A percentile compares a stretch with the other conserved stretches of the same genome.
Evolutionary conservation across 1,140 invertebrate genomes (phyloP).

Genomic region (Proctacanthus coquilletti): DNA sequence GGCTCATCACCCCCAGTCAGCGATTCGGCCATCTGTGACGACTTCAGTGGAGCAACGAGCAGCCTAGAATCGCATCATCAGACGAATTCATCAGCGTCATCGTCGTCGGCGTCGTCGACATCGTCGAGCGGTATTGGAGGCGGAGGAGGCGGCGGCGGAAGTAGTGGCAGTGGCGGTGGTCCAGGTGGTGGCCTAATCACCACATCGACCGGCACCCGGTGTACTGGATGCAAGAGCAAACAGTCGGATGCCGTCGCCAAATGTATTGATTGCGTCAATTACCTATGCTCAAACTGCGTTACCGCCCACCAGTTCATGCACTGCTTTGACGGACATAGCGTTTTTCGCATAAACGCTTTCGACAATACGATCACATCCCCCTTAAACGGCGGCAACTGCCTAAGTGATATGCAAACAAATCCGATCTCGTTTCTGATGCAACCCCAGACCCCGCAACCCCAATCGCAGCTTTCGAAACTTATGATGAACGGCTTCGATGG

Average conservation of each 20-base stretch:
- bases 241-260: constrained; percentile 74
- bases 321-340: constrained; percentile 91
- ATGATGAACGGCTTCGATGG: background rate
- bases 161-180: constrained; percentile 9
- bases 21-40: constrained; percentile 63
- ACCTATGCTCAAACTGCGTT: constrained; percentile 89
- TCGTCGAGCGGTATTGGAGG: constrained; percentile 23
- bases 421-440: background rate
- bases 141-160: constrained; percentile 11
- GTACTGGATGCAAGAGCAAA: constrained; percentile 76
- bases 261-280: constrained; percentile 90
- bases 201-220: constrained; percentile 34
- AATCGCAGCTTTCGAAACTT: background rate
- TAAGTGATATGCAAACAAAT: background rate
- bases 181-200: constrained; percentile 5
- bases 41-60: constrained; percentile 23
- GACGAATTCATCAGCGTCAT: constrained; percentile 10
- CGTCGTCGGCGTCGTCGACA: constrained; percentile 16
- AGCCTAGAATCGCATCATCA: constrained; percentile 13
- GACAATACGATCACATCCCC: constrained; percentile 9
- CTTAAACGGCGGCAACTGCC: constrained; percentile 2
- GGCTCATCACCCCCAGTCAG: constrained; percentile 65
- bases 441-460: background rate
- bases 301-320: constrained; percentile 98
- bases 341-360: constrained; percentile 51